phyloP scores from a whole-genome alignment of 2,888 invertebrate genomes.

The Ferrisia virgata region DNA sequence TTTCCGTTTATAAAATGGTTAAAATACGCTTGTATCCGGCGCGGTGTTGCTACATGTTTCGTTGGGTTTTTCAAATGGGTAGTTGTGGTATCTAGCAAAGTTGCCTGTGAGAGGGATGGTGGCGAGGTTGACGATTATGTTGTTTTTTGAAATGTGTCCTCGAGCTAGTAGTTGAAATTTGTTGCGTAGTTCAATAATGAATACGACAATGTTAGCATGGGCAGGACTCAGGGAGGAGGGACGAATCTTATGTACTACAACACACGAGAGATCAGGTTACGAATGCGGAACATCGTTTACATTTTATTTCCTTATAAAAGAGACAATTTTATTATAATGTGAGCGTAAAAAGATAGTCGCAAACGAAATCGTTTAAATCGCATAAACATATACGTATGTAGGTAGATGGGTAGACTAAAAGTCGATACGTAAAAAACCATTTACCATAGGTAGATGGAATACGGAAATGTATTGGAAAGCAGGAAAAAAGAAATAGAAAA shows the following conservation, averaged over 20 bases:
- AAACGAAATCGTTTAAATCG: not conserved
- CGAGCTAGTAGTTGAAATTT: not conserved
- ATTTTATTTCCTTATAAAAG: not conserved
- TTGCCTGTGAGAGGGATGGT: not conserved
- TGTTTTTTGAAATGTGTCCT: not conserved
- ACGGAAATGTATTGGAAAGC: not conserved
- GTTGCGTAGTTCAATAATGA: not conserved
- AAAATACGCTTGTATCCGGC: not conserved
- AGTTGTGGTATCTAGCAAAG: too few relatives aligned
- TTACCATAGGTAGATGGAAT: too few relatives aligned
- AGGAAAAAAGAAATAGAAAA: not conserved
- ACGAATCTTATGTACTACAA: too few relatives aligned
- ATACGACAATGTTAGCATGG: not conserved
- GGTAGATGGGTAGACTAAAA: too few relatives aligned
- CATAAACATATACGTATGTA: too few relatives aligned
- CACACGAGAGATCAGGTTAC: too few relatives aligned
- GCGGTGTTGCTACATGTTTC: not conserved
- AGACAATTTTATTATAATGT: not conserved
- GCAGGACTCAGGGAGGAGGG: too few relatives aligned
- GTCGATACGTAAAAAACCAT: not conserved
- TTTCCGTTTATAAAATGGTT: slow-evolving; percentile 26
- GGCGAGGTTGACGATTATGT: not conserved
- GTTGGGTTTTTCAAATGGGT: too few relatives aligned
- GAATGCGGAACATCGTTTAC: not conserved
- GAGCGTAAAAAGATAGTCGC: not conserved